phyloP scores from a whole-genome alignment of 2,113 vertebrate species.

The Aptenodytes forsteri region DNA sequence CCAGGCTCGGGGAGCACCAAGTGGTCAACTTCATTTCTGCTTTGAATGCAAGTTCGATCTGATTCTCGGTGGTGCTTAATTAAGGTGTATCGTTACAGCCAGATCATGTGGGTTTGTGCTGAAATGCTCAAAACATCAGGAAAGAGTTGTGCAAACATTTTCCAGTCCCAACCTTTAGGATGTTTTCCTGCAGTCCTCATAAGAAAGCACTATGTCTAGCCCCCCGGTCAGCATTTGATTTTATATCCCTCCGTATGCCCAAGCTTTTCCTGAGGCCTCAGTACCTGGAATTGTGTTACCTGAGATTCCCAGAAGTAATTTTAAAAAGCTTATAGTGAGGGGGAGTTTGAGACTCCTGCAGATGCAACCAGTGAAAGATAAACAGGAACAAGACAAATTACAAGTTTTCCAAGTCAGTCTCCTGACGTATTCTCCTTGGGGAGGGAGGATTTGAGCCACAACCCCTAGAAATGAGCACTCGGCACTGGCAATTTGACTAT shows the following conservation, averaged over 20 bases:
- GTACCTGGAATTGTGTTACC: not conserved
- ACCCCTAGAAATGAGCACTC: not conserved
- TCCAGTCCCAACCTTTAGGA: not conserved
- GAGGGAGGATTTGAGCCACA: not conserved
- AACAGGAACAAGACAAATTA: not conserved
- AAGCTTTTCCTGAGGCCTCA: not conserved
- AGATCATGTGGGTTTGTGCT: not conserved
- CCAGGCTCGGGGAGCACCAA: not conserved
- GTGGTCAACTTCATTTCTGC: not conserved
- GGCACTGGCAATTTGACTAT: not conserved
- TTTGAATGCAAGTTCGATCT: not conserved
- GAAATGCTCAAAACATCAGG: not conserved
- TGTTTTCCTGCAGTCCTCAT: not conserved
- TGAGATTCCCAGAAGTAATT: not conserved
- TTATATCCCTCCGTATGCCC: not conserved
- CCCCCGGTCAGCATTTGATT: not conserved
- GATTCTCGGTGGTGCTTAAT: not conserved
- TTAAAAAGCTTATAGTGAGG: not conserved
- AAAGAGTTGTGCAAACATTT: not conserved
- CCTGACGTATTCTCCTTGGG: not conserved
- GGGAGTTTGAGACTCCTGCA: not conserved
- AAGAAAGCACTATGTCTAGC: rapidly evolving
- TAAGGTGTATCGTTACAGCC: not conserved
- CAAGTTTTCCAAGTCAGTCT: not conserved
- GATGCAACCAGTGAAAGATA: not conserved